These are phyloP conservation scores for Acrocephalus arundinaceus DNA, from an alignment of 2,113 vertebrate species.

Conservation along the genomic window DNA sequence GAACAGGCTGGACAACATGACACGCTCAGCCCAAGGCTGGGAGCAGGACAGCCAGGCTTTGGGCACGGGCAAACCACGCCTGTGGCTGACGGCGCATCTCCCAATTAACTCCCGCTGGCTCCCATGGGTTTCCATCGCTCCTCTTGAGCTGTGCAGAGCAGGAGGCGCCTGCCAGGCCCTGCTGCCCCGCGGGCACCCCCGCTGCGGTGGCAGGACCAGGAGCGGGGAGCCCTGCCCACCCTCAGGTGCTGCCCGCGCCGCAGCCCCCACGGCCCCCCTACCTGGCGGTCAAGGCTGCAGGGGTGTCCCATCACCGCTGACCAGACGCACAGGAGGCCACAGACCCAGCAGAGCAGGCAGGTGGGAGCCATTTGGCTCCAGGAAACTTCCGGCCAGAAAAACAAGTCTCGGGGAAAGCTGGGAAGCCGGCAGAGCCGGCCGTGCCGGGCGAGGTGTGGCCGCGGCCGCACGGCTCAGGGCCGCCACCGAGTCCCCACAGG, in stretches of 20 bases:
- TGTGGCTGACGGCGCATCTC: neutral
- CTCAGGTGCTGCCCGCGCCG: accelerated
- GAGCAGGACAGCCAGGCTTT: neutral
- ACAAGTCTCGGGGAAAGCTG: neutral
- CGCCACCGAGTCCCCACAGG: neutral
- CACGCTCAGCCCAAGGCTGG: neutral
- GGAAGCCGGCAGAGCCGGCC: neutral
- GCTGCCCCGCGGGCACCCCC: neutral
- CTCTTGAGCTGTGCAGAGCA: accelerated
- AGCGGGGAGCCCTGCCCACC: neutral
- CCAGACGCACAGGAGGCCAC: slow-evolving; percentile 27
- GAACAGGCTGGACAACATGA: neutral
- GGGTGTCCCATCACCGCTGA: neutral
- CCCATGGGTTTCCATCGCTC: neutral
- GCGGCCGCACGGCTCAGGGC: neutral
- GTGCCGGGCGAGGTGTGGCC: neutral
- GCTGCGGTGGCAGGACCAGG: neutral
- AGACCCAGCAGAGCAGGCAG: neutral
- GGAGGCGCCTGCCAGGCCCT: neutral
- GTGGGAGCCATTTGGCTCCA: slow-evolving; percentile 49
- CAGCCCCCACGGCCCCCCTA: neutral
- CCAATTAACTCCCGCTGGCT: neutral
- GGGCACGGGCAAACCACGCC: neutral
- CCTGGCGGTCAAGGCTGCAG: slow-evolving; percentile 32
- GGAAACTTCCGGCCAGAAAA: slow-evolving; percentile 11